Base-by-base conservation (phyloP, 2,888 invertebrate genomes). In the Shargacucullia verbasci region DNA sequence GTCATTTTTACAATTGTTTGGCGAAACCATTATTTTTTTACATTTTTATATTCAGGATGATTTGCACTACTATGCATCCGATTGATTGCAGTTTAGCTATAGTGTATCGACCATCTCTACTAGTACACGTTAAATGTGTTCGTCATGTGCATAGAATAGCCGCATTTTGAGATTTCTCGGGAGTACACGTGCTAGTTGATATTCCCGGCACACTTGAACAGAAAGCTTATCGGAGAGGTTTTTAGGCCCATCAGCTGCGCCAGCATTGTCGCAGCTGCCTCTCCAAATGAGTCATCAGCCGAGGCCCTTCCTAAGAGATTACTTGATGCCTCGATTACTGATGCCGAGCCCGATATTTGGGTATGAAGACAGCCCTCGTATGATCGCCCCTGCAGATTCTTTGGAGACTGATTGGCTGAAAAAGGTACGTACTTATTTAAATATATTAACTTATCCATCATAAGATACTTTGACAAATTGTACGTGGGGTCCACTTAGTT, bases 371-470 rank as follows among this genome's bases (percentile, higher is more conserved):
- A 73, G 59, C 11, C 61, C 67, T 0, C 75, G 64, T 9, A 54
- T 54, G 2, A 67, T 68, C 0, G 68, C 52, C 0, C 64, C 59
- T 0, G 66, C 57, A 0, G 62, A 59, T 0, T 39, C 62, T n/a
- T 31, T 61, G 0, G 67, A 78, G 5, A 61, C 77, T 15, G 80
- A 83, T 38, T 86, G 86, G 87, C 72, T 88, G 3, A 82, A 78
- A 48, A 83, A 82, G 82, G 86, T 86, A 68, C 13, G 66, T 62
- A 55, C n/a, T n/a, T n/a, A n/a, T n/a, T 13, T 3, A 34, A 12
- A 12, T 25, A 10, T 1, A 0, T 8, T 33, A 37, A 6, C 5
- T 33, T 33, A 33, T n/a, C n/a, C 9, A 8, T 33, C 4, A 11
- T 33, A 7, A 4, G 29, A 29, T 29, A 35, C 13, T 10, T 15